Conservation (phyloP, 2,113 vertebrate genomes). For the Cygnus buccinator region DNA sequence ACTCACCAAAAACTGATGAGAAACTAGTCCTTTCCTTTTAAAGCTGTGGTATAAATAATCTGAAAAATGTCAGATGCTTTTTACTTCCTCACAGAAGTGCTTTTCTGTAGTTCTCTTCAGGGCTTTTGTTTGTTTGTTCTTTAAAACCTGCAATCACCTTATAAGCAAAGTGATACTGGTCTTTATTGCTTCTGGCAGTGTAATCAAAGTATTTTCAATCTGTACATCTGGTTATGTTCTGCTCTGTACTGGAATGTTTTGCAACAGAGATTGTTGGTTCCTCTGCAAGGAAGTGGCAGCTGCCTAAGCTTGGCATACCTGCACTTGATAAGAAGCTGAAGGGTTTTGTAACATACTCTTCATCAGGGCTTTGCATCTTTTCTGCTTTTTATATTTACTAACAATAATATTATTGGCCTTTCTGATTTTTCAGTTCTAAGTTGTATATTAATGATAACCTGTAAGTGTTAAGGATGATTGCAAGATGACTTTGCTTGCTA, state of each 20-base stretch:
- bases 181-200: constrained; percentile 36
- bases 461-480: constrained; percentile 13
- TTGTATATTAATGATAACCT: not conserved
- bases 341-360: not conserved
- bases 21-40: constrained; percentile 23
- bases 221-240: not conserved
- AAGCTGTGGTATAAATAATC: not conserved
- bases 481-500: constrained; percentile 67
- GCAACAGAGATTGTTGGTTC: not conserved
- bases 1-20: not conserved
- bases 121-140: constrained; percentile 33
- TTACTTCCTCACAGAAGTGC: not conserved
- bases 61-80: constrained; percentile 36
- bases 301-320: not conserved
- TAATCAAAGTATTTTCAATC: not conserved
- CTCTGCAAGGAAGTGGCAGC: not conserved
- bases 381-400: not conserved
- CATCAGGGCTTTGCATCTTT: not conserved
- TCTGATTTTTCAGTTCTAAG: constrained; percentile 24
- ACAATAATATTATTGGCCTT: not conserved
- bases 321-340: not conserved
- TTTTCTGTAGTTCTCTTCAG: constrained; percentile 27
- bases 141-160: constrained; percentile 25
- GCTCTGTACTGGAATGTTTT: not conserved
- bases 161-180: constrained; percentile 41